Evolutionary conservation across 2,797 vertebrate genomes (phyloP), one percentile per base, ranked within the genome.

Genomic region (Mus minutoides): DNA sequence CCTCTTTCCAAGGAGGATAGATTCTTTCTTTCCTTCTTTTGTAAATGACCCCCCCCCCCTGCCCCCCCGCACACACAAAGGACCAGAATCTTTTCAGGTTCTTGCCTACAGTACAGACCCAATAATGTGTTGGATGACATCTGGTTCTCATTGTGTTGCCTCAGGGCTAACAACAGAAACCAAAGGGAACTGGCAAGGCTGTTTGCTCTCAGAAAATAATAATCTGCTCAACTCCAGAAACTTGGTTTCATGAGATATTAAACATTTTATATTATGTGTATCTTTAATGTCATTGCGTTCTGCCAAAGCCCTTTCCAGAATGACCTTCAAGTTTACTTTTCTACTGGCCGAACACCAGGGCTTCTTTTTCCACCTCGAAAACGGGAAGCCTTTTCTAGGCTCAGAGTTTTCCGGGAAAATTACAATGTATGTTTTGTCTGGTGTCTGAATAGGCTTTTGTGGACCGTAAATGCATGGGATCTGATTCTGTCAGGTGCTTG

Each of bases 181-280:
- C 87, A 96, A 95, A 67, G 34, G 29, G 92, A 92, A 67, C 29
- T 54, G 0, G 13, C 19, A 62, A 88, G 73, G 54, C 60, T 49
- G 88, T 96, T 86, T 79, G 21, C 67, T 95, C 0, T 82, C n/a
- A 71, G 69, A 73, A 77, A 93, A 84, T 60, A 90, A 80, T 34
- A 52, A 89, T 71, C 49, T 86, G 21, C 62, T 89, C 26, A 89
- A 46, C 7, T 83, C 62, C 58, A 94, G 91, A 94, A 94, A 83
- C 22, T 87, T 91, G n/a, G 80, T 86, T 96, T 40, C 37, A 73
- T 8, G 71, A 92, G 71, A 87, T 77, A 75, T 87, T 88, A 87
- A 94, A 77, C 90, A 40, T 52, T 82, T 64, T 93, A 93, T 56
- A 43, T 77, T 73, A 73, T 31, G 52, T 22, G 46, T 62, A 86